Conservation (phyloP, 2,888 invertebrate genomes). For the Pyrgus malvae region DNA sequence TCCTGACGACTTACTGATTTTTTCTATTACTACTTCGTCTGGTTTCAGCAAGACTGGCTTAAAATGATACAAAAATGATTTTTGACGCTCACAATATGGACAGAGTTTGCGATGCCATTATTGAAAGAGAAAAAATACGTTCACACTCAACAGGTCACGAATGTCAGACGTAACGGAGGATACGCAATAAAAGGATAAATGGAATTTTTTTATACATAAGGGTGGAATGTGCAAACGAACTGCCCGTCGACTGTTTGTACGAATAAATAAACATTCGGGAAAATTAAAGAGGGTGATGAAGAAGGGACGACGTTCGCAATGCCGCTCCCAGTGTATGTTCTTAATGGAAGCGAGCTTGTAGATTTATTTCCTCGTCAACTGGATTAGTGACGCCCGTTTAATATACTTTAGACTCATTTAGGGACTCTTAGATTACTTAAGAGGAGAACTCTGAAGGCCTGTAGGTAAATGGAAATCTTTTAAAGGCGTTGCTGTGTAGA, state of each 20-base stretch:
- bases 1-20: no score
- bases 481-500: no score
- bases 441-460: no score
- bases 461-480: no score
- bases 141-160: constrained; percentile 16
- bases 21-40: no score
- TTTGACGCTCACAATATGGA: no score
- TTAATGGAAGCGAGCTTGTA: constrained; percentile 24
- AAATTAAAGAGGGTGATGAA: constrained; percentile 64
- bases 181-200: constrained; percentile 40
- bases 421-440: neutral
- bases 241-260: constrained; percentile 57
- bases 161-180: constrained; percentile 38
- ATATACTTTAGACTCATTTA: constrained; percentile 16
- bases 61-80: no score
- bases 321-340: constrained; percentile 14
- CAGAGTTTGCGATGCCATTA: no score
- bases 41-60: no score
- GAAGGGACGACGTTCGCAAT: constrained; percentile 34
- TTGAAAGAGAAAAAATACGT: no score
- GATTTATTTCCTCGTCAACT: constrained; percentile 30
- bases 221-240: constrained; percentile 63
- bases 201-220: constrained; percentile 36
- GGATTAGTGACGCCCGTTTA: constrained; percentile 26
- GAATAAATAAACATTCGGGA: constrained; percentile 69